Percentiles rank a stretch among this genome's conserved stretches.
phyloP scores from a whole-genome alignment of 1,140 invertebrate species.

The Trinorchestia longiramus region DNA sequence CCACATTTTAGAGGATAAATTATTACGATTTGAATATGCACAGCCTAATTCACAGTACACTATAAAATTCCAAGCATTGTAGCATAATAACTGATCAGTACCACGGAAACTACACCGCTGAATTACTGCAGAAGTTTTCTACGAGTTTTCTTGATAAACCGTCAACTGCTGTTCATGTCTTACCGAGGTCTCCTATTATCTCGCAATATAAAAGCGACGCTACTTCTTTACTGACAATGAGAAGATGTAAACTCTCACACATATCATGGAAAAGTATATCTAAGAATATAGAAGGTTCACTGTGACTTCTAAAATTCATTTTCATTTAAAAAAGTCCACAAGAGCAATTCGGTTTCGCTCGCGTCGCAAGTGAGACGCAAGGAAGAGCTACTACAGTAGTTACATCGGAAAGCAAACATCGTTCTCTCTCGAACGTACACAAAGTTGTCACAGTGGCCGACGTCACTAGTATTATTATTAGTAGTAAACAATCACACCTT shows the following conservation, averaged over 20 bases:
- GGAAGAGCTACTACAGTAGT: not conserved
- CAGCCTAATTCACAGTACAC: not conserved
- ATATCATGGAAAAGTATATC: constrained; percentile 12
- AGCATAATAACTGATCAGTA: not conserved
- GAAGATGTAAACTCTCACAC: constrained; percentile 7
- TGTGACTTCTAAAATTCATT: not conserved
- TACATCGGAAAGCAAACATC: not conserved
- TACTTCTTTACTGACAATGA: not conserved
- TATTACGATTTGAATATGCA: not conserved
- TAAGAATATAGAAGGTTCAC: constrained; percentile 18
- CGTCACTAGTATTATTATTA: constrained; percentile 48
- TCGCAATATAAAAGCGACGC: not conserved
- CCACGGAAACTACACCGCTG: not conserved
- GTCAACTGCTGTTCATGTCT: not conserved
- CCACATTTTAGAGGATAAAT: not conserved
- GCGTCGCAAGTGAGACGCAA: not conserved
- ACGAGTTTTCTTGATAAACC: not conserved
- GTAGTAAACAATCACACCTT: constrained; percentile 55
- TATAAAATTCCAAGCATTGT: not conserved
- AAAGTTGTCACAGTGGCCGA: constrained; percentile 24
- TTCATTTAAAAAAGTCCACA: not conserved
- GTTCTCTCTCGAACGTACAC: constrained; percentile 18
- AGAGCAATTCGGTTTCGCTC: constrained; percentile 16
- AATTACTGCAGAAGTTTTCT: not conserved
- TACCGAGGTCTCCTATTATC: not conserved